Evolutionary conservation across 1,140 invertebrate genomes (phyloP), one percentile per base, ranked within the genome.

Genomic region (Drosophila athabasca): DNA sequence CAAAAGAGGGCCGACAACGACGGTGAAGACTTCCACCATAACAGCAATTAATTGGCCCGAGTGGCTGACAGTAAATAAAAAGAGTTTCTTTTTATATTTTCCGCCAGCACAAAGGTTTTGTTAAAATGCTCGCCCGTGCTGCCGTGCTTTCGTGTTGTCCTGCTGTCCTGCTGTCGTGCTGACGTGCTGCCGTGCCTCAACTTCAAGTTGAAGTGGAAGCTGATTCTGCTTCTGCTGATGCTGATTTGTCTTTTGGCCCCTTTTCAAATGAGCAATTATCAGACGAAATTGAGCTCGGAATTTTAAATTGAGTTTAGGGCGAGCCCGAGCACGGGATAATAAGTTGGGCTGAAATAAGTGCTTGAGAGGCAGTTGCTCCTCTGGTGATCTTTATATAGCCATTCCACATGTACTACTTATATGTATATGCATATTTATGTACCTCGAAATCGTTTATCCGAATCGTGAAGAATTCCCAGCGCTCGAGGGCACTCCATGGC

Each of bases 11-110:
- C 35, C 35, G 11, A 39, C 35, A 39, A 13, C 44, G 46, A 43
- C 29, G 53, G 8, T 15, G 58, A 68, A 69, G 57, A 59, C 67
- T 60, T 66, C 66, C 52, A 67, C 57, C 48, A 75, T 58, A 64
- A 71, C 65, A 58, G 72, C 74, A 77, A 77, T 77, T 77, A 77
- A 77, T 77, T 77, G 65, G 79, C 61, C 53, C 75, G 71, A 82
- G 61, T 81, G 55, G 58, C 83, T 88, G 69, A 84, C 78, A 77
- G 72, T 81, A 81, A 81, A 81, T 81, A 73, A 66, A 81, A 75
- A 73, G 51, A 43, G 62, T 62, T 65, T 73, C 81, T 72, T 76
- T 65, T 45, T 60, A 51, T 73, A 7, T 58, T 62, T 54, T 68
- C 41, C 48, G 29, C 52, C 51, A 31, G 52, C 70, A 76, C 62